Percentiles rank a stretch among this genome's conserved stretches.
These are phyloP conservation scores for Gadopsis marmoratus DNA, from an alignment of 2,797 vertebrate genomes.

Conservation along the genomic window DNA sequence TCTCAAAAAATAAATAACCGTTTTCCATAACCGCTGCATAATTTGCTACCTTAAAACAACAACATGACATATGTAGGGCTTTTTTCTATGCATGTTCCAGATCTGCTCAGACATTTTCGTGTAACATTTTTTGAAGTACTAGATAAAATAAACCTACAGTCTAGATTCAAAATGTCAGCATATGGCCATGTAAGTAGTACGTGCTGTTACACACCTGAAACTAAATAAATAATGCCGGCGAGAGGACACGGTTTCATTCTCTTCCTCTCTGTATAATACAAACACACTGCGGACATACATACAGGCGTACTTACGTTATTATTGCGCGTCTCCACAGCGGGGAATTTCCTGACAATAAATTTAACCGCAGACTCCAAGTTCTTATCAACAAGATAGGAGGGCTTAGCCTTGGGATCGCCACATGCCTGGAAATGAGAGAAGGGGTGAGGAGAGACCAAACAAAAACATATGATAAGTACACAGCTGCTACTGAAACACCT, in stretches of 20 bases:
- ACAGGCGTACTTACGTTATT: constrained; percentile 93
- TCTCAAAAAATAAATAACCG: background rate
- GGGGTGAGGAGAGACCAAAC: constrained; percentile 57
- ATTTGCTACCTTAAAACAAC: background rate
- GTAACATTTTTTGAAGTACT: no score
- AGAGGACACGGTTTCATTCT: background rate
- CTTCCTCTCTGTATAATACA: constrained; percentile 2
- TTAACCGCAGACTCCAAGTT: constrained; percentile 99
- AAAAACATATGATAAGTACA: constrained; percentile 42
- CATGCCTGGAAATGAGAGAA: constrained; percentile 91
- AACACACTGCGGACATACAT: constrained; percentile 2
- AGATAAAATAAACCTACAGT: background rate
- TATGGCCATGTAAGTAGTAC: no score
- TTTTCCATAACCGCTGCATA: background rate
- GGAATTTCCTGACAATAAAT: constrained; percentile 99
- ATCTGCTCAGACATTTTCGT: background rate
- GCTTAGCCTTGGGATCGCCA: constrained; percentile 98
- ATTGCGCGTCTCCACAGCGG: constrained; percentile 97
- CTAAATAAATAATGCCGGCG: background rate
- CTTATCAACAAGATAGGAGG: constrained; percentile 98
- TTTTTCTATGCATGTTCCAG: background rate
- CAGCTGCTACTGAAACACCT: constrained; percentile 38
- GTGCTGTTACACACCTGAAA: background rate
- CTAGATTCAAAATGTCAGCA: background rate
- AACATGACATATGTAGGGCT: no score